These are phyloP conservation scores for Himalopsyche phryganea DNA, from an alignment of 1,140 invertebrate genomes.

Conservation along the genomic window DNA sequence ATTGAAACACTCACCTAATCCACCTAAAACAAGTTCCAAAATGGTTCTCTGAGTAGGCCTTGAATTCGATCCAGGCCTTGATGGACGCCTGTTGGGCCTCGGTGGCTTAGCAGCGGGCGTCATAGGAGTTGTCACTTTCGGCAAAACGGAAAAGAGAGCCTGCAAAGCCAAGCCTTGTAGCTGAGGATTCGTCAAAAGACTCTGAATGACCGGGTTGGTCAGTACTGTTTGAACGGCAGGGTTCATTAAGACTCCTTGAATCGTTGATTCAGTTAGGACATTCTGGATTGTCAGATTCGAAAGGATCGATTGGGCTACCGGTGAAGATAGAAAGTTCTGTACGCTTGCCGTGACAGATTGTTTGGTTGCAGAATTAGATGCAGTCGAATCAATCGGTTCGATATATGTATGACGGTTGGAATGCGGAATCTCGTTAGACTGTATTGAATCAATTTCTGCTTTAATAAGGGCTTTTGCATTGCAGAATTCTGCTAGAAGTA, in stretches of 20 bases:
- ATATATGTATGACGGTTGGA: not conserved
- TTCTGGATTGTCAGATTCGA: constrained; percentile 30
- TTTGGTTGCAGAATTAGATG: not conserved
- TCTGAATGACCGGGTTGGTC: constrained; percentile 22
- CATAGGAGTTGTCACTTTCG: not conserved
- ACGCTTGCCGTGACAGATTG: not conserved
- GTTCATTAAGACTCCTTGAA: constrained; percentile 23
- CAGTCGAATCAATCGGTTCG: too few species aligned
- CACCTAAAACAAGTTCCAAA: not conserved
- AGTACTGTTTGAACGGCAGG: constrained; percentile 22
- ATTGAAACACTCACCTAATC: not conserved
- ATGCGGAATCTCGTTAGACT: not conserved
- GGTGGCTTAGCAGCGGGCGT: not conserved
- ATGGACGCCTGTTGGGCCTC: not conserved
- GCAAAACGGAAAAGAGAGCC: not conserved
- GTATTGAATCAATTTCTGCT: not conserved
- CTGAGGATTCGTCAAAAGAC: constrained; percentile 17
- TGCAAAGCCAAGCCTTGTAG: constrained; percentile 18
- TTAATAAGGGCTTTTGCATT: not conserved
- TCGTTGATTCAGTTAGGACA: constrained; percentile 17
- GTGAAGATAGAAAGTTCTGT: constrained; percentile 13
- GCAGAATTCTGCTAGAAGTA: not conserved
- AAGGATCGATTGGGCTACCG: constrained; percentile 23
- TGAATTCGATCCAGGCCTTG: not conserved
- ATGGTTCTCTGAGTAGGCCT: not conserved